Conservation (phyloP, 1,140 invertebrate genomes). For the Trigoniulus corallinus region DNA sequence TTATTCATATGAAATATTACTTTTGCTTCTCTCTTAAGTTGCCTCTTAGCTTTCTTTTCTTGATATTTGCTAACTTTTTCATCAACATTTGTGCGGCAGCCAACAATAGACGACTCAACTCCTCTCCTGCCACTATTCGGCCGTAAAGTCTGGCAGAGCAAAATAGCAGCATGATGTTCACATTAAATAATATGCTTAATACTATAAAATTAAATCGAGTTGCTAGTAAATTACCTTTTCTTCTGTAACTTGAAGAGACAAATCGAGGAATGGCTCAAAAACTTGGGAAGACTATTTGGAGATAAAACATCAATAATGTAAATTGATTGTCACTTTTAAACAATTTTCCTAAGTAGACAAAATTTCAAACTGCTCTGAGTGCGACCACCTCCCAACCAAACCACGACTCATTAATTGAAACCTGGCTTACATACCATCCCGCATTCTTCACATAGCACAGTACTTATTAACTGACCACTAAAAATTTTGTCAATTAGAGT, state of each 20-base stretch:
- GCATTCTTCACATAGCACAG: slow-evolving; percentile 75
- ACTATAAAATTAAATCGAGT: no score
- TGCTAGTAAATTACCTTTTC: slow-evolving; percentile 33
- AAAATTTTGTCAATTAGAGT: slow-evolving; percentile 72
- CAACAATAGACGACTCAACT: no score
- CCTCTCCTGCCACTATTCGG: no score
- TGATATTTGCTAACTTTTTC: slow-evolving; percentile 23
- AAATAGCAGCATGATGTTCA: no score
- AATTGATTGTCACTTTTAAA: no score
- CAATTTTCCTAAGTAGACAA: no score
- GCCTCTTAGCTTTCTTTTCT: slow-evolving; percentile 23
- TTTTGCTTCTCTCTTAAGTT: slow-evolving; percentile 20
- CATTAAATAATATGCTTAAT: no score
- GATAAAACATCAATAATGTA: no score
- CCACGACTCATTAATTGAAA: neutral
- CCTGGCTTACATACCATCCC: slow-evolving; percentile 26
- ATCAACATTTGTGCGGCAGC: no score
- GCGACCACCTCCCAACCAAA: no score
- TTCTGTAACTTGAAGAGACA: slow-evolving; percentile 71
- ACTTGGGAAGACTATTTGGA: slow-evolving; percentile 52
- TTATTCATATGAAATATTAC: no score
- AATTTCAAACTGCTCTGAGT: neutral
- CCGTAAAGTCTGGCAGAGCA: no score
- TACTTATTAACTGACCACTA: slow-evolving; percentile 74
- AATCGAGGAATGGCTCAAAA: slow-evolving; percentile 82